Conservation (phyloP, 2,888 invertebrate genomes). For the Stramonita haemastoma region DNA sequence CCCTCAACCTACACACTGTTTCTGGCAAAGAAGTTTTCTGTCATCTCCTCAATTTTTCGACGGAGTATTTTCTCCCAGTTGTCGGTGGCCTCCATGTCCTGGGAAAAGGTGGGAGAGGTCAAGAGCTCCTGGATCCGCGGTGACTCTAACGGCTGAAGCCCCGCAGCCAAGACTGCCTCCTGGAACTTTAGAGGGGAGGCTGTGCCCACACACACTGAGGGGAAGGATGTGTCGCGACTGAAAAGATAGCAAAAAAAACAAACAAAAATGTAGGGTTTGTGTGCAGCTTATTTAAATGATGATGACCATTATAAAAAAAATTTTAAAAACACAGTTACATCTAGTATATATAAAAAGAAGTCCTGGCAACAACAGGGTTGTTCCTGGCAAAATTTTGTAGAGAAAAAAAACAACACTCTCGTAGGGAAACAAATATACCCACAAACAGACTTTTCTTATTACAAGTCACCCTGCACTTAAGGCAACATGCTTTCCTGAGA, state of each 20-base stretch:
- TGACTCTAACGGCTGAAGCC: constrained; percentile 60
- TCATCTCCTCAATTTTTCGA: constrained; percentile 60
- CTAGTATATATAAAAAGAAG: too few relatives aligned
- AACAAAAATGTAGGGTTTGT: not conserved
- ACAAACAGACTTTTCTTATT: too few relatives aligned
- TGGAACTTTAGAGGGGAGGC: constrained; percentile 78
- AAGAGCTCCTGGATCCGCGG: constrained; percentile 57
- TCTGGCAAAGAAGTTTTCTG: constrained; percentile 15
- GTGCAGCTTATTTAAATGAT: too few relatives aligned
- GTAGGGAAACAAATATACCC: too few relatives aligned
- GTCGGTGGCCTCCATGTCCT: constrained; percentile 66
- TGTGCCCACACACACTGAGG: constrained; percentile 75
- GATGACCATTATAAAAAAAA: too few relatives aligned
- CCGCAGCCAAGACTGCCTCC: constrained; percentile 73
- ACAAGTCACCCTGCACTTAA: too few relatives aligned
- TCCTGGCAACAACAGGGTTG: too few relatives aligned
- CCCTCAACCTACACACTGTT: constrained; percentile 2
- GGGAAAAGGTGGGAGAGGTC: constrained; percentile 58
- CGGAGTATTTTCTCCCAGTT: constrained; percentile 70
- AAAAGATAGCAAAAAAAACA: constrained; percentile 24
- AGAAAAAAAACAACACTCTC: too few relatives aligned
- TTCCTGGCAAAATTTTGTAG: too few relatives aligned
- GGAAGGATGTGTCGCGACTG: constrained; percentile 36
- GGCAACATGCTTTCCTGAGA: too few relatives aligned
- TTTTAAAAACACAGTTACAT: too few relatives aligned